phyloP scores from a whole-genome alignment of 2,797 vertebrate species.

The Tympanoctomys barrerae region DNA sequence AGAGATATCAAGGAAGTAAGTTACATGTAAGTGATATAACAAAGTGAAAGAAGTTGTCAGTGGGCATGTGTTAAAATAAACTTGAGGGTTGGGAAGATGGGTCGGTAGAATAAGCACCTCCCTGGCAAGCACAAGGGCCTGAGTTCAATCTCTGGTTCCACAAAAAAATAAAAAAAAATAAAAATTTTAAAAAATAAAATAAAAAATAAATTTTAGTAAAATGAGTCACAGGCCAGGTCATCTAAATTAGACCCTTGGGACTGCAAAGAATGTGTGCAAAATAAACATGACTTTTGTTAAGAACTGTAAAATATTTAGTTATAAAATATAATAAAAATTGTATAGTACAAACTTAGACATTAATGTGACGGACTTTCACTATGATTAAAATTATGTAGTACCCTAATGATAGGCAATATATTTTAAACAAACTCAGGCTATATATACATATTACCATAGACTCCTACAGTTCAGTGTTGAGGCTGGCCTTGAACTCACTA shows the following conservation, averaged over 20 bases:
- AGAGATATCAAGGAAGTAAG: not conserved
- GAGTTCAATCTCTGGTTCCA: too few species aligned
- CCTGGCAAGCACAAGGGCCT: too few species aligned
- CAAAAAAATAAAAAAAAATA: too few species aligned
- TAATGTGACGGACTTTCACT: not conserved
- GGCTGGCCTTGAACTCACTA: not conserved
- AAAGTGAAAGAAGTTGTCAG: not conserved
- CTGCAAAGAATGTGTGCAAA: not conserved
- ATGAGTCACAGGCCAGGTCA: not conserved
- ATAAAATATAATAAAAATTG: not conserved
- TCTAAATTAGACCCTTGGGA: not conserved
- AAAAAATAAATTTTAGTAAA: not conserved
- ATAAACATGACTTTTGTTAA: not conserved
- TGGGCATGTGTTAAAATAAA: not conserved
- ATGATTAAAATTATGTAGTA: accelerated
- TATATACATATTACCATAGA: too few species aligned
- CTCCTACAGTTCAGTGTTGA: not conserved
- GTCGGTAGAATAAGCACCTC: too few species aligned
- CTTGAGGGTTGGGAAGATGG: not conserved
- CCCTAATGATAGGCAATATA: not conserved
- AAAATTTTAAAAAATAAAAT: too few species aligned
- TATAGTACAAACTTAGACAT: not conserved
- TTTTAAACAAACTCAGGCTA: not conserved
- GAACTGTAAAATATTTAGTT: not conserved
- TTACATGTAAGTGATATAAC: not conserved